A percentile compares a stretch with the other conserved stretches of the same genome.
phyloP scores from a whole-genome alignment of 2,113 vertebrate species.

The pig (Sus scrofa) region T2T-Sscrofa CM000829.6:63061501-63062000 shows the following conservation, averaged over 20 bases:
- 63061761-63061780: too few relatives aligned
- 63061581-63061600: neutral
- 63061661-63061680: slow-evolving; percentile 30
- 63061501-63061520: neutral
- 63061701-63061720: too few relatives aligned
- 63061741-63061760: too few relatives aligned
- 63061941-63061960: neutral
- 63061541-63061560: slow-evolving; percentile 18
- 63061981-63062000: neutral
- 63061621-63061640: neutral
- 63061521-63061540: slow-evolving; percentile 28
- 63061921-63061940: too few relatives aligned
- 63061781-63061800: too few relatives aligned
- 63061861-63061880: too few relatives aligned
- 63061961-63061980: neutral
- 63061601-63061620: neutral
- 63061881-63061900: too few relatives aligned
- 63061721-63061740: too few relatives aligned
- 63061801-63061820: too few relatives aligned
- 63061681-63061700: neutral
- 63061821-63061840: too few relatives aligned
- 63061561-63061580: neutral
- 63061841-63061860: too few relatives aligned
- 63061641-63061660: neutral
- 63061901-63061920: too few relatives aligned